These are phyloP conservation scores for Clarias macrocephalus DNA, from an alignment of 2,113 vertebrate species.

Conservation along the genomic window DNA sequence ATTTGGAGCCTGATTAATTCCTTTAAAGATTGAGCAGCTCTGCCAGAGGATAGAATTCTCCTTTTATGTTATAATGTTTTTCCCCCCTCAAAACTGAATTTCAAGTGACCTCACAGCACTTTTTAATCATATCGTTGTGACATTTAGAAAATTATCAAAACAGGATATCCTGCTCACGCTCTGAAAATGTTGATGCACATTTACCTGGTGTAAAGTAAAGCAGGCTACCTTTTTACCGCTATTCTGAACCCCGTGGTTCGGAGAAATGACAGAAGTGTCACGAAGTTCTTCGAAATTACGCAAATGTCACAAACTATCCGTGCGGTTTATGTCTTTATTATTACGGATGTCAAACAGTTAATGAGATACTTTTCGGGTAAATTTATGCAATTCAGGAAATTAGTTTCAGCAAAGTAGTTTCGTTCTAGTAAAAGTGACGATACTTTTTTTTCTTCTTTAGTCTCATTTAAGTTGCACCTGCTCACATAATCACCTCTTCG, in stretches of 20 bases:
- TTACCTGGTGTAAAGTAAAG: slow-evolving; percentile 54
- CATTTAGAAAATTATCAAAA: slow-evolving; percentile 73
- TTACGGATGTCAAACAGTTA: slow-evolving; percentile 40
- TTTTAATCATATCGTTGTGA: slow-evolving; percentile 59
- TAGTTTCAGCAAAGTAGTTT: not conserved
- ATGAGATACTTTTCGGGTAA: slow-evolving; percentile 38
- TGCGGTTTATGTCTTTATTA: slow-evolving; percentile 55
- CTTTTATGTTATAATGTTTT: not conserved
- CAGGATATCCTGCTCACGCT: slow-evolving; percentile 75
- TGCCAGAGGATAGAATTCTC: slow-evolving; percentile 3
- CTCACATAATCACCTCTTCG: not conserved
- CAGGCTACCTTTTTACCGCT: slow-evolving; percentile 49
- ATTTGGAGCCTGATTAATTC: not conserved
- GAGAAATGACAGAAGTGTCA: slow-evolving; percentile 57
- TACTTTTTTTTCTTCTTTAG: not conserved
- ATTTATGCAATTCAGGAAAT: slow-evolving; percentile 57
- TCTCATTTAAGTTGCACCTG: not conserved
- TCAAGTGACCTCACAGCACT: slow-evolving; percentile 33
- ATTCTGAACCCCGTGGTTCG: slow-evolving; percentile 55
- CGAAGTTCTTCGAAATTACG: slow-evolving; percentile 68
- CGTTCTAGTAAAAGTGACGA: not conserved
- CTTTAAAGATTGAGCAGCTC: slow-evolving; percentile 1
- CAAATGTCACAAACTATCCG: slow-evolving; percentile 56
- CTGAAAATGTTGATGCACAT: slow-evolving; percentile 58
- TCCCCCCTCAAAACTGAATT: not conserved